Evolutionary conservation across 2,888 invertebrate genomes (phyloP), one percentile per base, ranked within the genome.

Genomic region (Drosophila gaucha): DNA sequence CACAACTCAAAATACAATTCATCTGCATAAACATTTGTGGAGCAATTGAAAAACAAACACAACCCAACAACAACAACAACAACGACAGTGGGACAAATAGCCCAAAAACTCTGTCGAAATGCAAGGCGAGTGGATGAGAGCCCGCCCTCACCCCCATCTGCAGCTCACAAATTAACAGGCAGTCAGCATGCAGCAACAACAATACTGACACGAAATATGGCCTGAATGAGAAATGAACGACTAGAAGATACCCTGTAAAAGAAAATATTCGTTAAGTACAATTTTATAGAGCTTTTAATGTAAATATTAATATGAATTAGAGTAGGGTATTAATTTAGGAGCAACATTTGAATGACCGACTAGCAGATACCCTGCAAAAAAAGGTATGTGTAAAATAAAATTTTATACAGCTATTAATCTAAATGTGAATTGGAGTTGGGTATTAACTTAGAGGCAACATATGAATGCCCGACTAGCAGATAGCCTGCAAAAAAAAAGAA

Each of bases 1-100:
- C 82, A 77, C 78, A 86, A 80, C 80, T 80, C 82, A 79, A 86
- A 84, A 86, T 69, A 82, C 82, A 86, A 85, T 85, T 82, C 85
- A 85, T 82, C 87, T 86, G 82, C 85, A 85, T 82, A 86, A 85
- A 87, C 87, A 87, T 87, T 87, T 84, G 85, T 75, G 80, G 52
- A 83, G 84, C 86, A 79, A 83, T 86, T 79, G 75, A 83, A 86
- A 79, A 80, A 70, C 80, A 83, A 83, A 83, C 82, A 83, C 57
- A 63, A 58, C 41, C 57, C 67, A 64, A 28, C 57, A 57, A 47
- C 59, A 66, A 28, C 60, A 72, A 44, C 59, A 66, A 59, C 38
- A 63, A 33, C 49, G 57, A 41, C 54, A 62, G 33, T 26, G 49
- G 36, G 20, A 57, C 35, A 50, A 67, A 67, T 16, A 49, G 44